Evolutionary conservation across 2,113 vertebrate species (phyloP).

Genomic region (Petaurus breviceps): DNA sequence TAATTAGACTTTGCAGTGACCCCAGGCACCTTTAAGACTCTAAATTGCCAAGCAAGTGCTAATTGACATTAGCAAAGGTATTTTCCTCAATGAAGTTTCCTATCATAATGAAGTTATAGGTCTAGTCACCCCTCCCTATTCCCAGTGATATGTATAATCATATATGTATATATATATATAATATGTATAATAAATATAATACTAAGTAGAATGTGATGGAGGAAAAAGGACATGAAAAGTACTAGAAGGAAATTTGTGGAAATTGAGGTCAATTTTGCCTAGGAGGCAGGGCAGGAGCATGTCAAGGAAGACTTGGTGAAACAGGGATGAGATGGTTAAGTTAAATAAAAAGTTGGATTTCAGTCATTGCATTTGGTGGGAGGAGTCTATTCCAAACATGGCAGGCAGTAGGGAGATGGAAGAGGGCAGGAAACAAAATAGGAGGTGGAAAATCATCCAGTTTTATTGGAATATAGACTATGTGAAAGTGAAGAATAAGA

Average conservation of each 20-base stretch:
- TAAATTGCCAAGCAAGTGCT: not conserved
- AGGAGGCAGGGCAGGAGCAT: not conserved
- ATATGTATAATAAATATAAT: not conserved
- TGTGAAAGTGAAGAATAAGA: not conserved
- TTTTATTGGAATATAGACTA: not conserved
- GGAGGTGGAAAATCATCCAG: not conserved
- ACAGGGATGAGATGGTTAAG: not conserved
- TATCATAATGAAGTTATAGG: not conserved
- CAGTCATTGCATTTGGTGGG: not conserved
- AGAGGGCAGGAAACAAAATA: not conserved
- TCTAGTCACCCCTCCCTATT: not conserved
- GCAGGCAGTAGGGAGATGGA: not conserved
- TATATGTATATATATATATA: too few species aligned
- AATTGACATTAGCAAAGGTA: not conserved
- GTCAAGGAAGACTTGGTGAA: not conserved
- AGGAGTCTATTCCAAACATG: not conserved
- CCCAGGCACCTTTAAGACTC: not conserved
- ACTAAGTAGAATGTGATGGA: not conserved
- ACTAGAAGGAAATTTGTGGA: not conserved
- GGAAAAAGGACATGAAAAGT: not conserved
- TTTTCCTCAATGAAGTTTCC: not conserved
- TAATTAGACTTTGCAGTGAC: not conserved
- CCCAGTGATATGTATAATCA: not conserved
- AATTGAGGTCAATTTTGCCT: not conserved
- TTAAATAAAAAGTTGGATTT: not conserved